Base-by-base conservation (phyloP, 2,797 vertebrate genomes). In the Cyclura pinguis region DNA sequence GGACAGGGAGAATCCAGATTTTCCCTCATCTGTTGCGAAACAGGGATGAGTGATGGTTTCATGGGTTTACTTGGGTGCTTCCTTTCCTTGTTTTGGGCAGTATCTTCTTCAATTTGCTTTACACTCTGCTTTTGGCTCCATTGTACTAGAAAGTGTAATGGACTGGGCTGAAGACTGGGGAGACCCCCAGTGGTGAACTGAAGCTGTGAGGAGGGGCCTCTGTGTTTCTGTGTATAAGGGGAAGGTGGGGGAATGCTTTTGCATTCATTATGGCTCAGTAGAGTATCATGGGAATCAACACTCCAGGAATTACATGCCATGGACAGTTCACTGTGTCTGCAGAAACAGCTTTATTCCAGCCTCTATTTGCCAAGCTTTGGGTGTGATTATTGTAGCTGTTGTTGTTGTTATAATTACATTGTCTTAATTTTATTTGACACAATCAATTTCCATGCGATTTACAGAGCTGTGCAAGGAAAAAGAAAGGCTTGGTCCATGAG, bases 201-300 rank as follows among this genome's bases (percentile, higher is more conserved):
- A 59, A 84, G 35, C 52, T 69, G 16, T 42, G 35, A 38, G 35
- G 50, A 74, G 29, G n/a, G 13, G 22, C 20, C 29, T 74, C 4
- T 76, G 80, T 64, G 32, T 14, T 8, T 76, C 55, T 52, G 80
- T 55, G n/a, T 38, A 55, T 57, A 55, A 47, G 42, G 3, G 18
- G 7, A 22, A 22, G 35, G 4, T 16, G 18, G 16, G 52, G 47
- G n/a, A 69, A 57, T n/a, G 62, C 20, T 13, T 27, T 59, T 80
- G 27, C 52, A 73, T 86, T 81, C 35, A 50, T 80, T 90, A 59
- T 29, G 16, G 20, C 32, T 90, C 73, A 86, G 86, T 80, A 80
- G 76, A 47, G 7, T 72, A 47, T 69, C 29, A 69, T 78, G 47
- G 72, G 16, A 89, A 80, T 72, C 16, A 24, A 72, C 27, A 35